Conservation (phyloP, 2,888 invertebrate genomes). For the Neoscelio sp. region DNA sequence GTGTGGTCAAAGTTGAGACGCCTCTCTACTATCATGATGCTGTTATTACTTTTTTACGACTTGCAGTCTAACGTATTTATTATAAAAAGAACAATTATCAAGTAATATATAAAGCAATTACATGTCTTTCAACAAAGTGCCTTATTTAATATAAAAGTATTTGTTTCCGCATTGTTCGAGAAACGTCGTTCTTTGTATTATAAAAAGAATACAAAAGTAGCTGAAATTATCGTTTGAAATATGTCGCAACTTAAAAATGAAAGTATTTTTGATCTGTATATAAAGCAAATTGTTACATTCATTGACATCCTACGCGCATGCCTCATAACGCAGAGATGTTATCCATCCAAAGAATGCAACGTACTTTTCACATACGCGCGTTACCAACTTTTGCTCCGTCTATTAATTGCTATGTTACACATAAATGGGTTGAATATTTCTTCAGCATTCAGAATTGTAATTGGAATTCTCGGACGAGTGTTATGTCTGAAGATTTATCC, state of each 20-base stretch:
- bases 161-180: conserved; percentile 25
- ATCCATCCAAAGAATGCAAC: conserved; percentile 51
- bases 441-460: conserved; percentile 21
- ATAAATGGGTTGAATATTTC: conserved; percentile 46
- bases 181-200: neutral
- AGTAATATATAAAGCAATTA: conserved; percentile 15
- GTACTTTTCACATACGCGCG: conserved; percentile 37
- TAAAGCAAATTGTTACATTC: conserved; percentile 40
- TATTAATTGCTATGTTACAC: conserved; percentile 44
- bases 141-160: conserved; percentile 14
- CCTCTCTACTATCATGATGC: neutral
- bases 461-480: conserved; percentile 37
- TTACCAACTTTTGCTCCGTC: conserved; percentile 38
- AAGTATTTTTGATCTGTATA: conserved; percentile 53
- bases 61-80: neutral
- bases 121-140: neutral
- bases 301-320: conserved; percentile 45
- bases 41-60: neutral
- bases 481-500: neutral
- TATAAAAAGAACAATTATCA: conserved; percentile 21
- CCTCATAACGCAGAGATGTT: conserved; percentile 48
- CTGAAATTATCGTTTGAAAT: conserved; percentile 34
- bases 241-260: conserved; percentile 48
- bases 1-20: too few relatives aligned
- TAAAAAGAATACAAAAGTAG: conserved; percentile 26